phyloP scores from a whole-genome alignment of 2,797 vertebrate genomes.

The Epinephelus coioides region DNA sequence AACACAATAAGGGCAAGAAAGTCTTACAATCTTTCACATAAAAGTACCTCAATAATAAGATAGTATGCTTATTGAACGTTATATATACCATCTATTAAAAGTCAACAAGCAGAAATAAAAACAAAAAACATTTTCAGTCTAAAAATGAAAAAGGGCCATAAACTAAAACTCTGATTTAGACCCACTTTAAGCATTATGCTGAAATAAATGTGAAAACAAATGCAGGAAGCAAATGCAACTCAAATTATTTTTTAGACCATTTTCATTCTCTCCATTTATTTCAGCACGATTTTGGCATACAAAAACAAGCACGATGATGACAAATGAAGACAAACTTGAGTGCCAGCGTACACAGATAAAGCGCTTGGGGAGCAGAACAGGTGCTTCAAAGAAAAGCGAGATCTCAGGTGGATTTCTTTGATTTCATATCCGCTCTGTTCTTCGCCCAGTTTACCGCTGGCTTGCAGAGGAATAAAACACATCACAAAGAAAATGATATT shows the following conservation, averaged over 20 bases:
- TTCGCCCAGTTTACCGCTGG: slow-evolving; percentile 49
- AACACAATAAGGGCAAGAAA: background rate
- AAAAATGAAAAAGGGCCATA: background rate
- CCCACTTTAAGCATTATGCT: background rate
- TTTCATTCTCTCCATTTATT: background rate
- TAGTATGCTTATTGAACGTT: background rate
- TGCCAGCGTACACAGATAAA: slow-evolving; percentile 19
- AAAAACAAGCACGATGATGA: slow-evolving; percentile 20
- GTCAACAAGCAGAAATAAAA: background rate
- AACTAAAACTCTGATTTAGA: background rate
- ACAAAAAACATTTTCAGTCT: background rate
- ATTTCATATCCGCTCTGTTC: slow-evolving; percentile 56
- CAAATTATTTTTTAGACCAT: background rate
- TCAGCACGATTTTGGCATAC: background rate
- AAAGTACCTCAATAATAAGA: background rate
- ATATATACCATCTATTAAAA: background rate
- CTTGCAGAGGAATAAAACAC: slow-evolving; percentile 42
- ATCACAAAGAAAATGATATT: slow-evolving; percentile 35
- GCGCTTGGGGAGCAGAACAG: slow-evolving; percentile 45
- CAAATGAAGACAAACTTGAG: slow-evolving; percentile 44
- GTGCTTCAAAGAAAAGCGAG: slow-evolving; percentile 57
- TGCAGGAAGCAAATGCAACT: background rate
- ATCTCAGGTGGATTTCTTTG: slow-evolving; percentile 68
- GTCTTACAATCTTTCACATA: background rate
- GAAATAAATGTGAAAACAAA: background rate